These are phyloP conservation scores for Acrobasis consociella DNA, from an alignment of 2,888 invertebrate species.

Conservation along the genomic window DNA sequence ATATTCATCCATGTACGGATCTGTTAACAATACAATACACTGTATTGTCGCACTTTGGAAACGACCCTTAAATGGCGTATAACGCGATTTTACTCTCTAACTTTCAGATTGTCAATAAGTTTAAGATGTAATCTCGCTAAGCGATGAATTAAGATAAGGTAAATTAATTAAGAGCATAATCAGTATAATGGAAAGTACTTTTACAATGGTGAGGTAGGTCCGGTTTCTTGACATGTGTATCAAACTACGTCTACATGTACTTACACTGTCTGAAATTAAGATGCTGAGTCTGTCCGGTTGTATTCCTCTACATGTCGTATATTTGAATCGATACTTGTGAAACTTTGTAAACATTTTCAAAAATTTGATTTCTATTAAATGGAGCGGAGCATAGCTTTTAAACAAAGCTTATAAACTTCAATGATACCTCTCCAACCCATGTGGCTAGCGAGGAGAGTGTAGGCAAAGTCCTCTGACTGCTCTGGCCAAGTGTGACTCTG, in stretches of 20 bases:
- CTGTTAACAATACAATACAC: neutral
- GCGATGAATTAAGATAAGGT: slow-evolving; percentile 17
- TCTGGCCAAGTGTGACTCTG: too few relatives aligned
- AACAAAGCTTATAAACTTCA: too few relatives aligned
- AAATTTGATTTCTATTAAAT: too few relatives aligned
- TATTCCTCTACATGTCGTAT: too few relatives aligned
- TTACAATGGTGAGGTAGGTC: slow-evolving; percentile 1
- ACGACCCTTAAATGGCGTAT: slow-evolving; percentile 6
- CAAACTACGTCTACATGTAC: neutral
- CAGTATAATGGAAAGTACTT: slow-evolving; percentile 13
- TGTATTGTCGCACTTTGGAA: neutral
- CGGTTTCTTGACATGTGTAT: slow-evolving; percentile 13
- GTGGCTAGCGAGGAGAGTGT: too few relatives aligned
- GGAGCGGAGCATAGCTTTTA: too few relatives aligned
- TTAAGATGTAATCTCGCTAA: slow-evolving; percentile 4
- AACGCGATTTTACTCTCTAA: slow-evolving; percentile 3
- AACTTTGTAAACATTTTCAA: too few relatives aligned
- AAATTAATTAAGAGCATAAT: slow-evolving; percentile 18
- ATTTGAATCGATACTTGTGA: too few relatives aligned
- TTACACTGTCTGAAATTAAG: too few relatives aligned
- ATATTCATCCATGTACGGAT: neutral
- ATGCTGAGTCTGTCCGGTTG: too few relatives aligned
- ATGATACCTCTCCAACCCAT: too few relatives aligned
- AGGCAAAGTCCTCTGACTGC: too few relatives aligned
- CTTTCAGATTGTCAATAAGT: slow-evolving; percentile 17